Evolutionary conservation across 1,140 invertebrate genomes (phyloP).

Genomic region (Himalopsyche phryganea): DNA sequence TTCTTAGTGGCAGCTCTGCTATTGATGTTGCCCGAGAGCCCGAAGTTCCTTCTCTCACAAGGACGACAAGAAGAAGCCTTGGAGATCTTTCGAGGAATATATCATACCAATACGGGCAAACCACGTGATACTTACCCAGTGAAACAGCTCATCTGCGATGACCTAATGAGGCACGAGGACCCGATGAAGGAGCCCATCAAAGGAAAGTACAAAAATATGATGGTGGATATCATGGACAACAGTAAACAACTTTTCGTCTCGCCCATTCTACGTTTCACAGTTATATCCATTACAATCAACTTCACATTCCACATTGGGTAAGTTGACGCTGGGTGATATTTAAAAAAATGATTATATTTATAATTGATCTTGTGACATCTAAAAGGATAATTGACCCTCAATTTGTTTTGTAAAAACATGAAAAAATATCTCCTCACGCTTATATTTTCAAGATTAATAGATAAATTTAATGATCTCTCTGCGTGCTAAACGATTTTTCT

Average conservation of each 20-base stretch:
- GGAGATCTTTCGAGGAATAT: slow-evolving; percentile 73
- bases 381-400: too few relatives aligned
- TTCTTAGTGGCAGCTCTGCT: slow-evolving; percentile 79
- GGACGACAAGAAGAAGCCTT: slow-evolving; percentile 75
- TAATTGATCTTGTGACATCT: too few relatives aligned
- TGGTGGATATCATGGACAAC: slow-evolving; percentile 72
- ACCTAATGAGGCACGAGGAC: slow-evolving; percentile 46
- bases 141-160: slow-evolving; percentile 70
- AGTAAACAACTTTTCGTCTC: slow-evolving; percentile 74
- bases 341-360: too few relatives aligned
- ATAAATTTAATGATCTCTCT: too few relatives aligned
- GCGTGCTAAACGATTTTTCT: too few relatives aligned
- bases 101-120: slow-evolving; percentile 74
- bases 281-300: slow-evolving; percentile 81
- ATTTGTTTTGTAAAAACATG: too few relatives aligned
- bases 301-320: slow-evolving; percentile 84
- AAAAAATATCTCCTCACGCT: too few relatives aligned
- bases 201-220: slow-evolving; percentile 65
- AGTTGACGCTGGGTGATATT: slow-evolving; percentile 33
- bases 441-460: too few relatives aligned
- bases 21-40: slow-evolving; percentile 86
- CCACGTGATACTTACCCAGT: slow-evolving; percentile 71
- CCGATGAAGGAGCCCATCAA: slow-evolving; percentile 55
- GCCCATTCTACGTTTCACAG: slow-evolving; percentile 75
- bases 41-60: slow-evolving; percentile 78